Evolutionary conservation across 2,888 invertebrate species (phyloP), one percentile per base, ranked within the genome.

Genomic region (Steinernema hermaphroditum): DNA sequence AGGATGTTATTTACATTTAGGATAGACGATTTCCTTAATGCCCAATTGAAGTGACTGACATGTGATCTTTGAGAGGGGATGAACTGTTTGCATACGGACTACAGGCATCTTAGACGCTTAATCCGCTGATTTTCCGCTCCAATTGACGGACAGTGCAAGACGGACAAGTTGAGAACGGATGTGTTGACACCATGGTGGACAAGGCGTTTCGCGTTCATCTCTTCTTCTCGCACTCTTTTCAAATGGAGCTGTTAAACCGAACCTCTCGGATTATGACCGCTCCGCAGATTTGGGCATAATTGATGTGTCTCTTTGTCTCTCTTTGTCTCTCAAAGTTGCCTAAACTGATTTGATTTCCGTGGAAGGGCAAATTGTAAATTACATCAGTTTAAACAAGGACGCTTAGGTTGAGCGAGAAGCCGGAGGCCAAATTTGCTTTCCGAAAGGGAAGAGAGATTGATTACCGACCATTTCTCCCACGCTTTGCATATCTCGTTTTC

Each of bases 401-500:
- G 62, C 62, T 62, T 62, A 62, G 62, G 32, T 12, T 32, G 62
- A 2, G 34, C 29, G 34, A 34, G 32, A 62, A 62, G 62, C 62
- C 62, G 62, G 29, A 62, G 62, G 62, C 62, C 62, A 34, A 62
- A 62, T 62, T 62, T 62, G 62, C 62, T 62, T 24, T 62, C 29
- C 32, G 62, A 29, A 62, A 32, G 16, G 62, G 32, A 29, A 32
- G 37, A 62, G n/a, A 46, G 62, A 62, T 62, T 62, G 62, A 62
- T 62, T 62, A 62, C 62, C 29, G 29, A 29, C 1, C 62, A 2
- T 62, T 54, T 54, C 29, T 62, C 32, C 62, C 62, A 62, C 62
- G 62, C 62, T 62, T 62, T 62, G 62, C 62, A 34, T 62, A 32
- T 62, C 62, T 62, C 32, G 62, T 62, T 62, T 62, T 62, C 62